Conservation (phyloP, 2,113 vertebrate genomes). For the Mormoops blainvillei region DNA sequence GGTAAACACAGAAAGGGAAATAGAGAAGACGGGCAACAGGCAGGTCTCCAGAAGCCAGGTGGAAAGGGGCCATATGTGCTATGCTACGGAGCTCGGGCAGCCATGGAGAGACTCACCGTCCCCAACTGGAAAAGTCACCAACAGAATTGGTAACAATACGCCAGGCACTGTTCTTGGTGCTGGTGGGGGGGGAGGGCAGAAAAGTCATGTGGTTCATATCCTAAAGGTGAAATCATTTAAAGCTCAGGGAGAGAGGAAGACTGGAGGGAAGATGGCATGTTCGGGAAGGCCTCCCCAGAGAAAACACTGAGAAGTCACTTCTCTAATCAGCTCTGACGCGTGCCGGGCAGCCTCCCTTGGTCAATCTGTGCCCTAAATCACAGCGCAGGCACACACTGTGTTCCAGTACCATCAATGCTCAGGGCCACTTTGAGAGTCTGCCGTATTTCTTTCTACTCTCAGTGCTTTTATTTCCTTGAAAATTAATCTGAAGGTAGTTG, state of each 20-base stretch:
- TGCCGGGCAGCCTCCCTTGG: not conserved
- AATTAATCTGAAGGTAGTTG: not conserved
- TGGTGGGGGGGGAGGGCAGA: accelerated
- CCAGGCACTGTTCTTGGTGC: not conserved
- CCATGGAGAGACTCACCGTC: not conserved
- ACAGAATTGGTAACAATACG: not conserved
- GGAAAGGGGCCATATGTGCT: not conserved
- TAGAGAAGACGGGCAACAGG: not conserved
- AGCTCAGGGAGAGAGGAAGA: not conserved
- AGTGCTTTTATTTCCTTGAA: not conserved
- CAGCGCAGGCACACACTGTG: not conserved
- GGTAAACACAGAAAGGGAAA: not conserved
- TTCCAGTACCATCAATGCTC: accelerated
- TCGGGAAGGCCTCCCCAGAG: not conserved
- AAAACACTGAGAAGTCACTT: not conserved
- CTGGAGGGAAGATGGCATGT: accelerated
- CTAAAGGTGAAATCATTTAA: not conserved
- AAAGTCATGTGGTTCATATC: not conserved
- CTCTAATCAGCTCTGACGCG: not conserved
- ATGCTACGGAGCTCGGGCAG: not conserved
- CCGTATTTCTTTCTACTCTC: not conserved
- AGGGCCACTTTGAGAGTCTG: not conserved
- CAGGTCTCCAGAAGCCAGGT: not conserved
- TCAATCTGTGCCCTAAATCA: accelerated
- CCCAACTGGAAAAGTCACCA: not conserved